Evolutionary conservation across 2,113 vertebrate genomes (phyloP).

Genomic region (Paramormyrops kingsleyae): DNA sequence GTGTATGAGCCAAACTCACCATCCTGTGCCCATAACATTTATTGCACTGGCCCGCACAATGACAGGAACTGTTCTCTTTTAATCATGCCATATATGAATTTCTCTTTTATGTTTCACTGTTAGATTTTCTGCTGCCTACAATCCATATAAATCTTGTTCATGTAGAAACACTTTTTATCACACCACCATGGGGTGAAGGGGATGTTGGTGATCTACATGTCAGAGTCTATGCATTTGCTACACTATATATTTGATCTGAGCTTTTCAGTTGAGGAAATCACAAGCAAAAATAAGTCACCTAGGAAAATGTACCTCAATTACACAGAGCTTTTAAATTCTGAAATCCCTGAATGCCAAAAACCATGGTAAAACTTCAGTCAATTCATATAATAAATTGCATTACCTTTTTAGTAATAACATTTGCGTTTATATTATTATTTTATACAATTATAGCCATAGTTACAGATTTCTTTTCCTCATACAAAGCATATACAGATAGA

Average conservation of each 20-base stretch:
- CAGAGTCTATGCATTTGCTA: neutral
- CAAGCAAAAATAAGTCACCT: neutral
- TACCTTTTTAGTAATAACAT: neutral
- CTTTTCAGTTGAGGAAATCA: neutral
- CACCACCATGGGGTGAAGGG: neutral
- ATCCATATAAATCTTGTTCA: neutral
- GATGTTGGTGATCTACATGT: neutral
- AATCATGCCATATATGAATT: neutral
- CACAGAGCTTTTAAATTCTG: neutral
- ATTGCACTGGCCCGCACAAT: neutral
- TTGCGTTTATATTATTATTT: neutral
- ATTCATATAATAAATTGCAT: too few relatives aligned
- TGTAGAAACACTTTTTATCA: neutral
- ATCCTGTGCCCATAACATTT: neutral
- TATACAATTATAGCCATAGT: neutral
- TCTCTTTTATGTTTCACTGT: neutral
- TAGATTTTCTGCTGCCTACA: neutral
- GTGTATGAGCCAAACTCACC: neutral
- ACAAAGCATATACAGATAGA: neutral
- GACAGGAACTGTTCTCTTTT: neutral
- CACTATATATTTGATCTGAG: neutral
- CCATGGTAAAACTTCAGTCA: neutral
- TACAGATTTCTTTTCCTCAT: neutral
- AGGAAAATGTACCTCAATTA: neutral
- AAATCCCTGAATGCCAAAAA: neutral